Evolutionary conservation across 64 coral and sea anemone species (phyloP).

Genomic region (Dendronephthya gigantea): DNA sequence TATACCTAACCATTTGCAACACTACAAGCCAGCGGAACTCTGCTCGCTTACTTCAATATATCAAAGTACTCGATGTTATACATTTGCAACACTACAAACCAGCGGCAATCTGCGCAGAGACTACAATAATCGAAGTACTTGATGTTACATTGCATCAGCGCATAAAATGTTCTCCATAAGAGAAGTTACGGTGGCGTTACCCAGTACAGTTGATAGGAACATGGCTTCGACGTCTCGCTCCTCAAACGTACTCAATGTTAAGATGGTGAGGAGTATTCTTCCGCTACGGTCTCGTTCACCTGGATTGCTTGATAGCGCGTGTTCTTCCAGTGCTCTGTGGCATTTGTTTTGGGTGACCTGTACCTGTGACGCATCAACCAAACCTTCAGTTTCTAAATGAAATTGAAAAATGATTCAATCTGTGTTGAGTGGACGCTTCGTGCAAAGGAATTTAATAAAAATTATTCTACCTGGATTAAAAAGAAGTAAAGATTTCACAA

Average conservation of each 20-base stretch:
- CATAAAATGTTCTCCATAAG: conserved; percentile 9
- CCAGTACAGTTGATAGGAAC: neutral
- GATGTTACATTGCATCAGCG: conserved; percentile 12
- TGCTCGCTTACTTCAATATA: no score
- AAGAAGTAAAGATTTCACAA: conserved; percentile 71
- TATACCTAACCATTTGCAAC: no score
- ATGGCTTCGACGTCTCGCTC: neutral
- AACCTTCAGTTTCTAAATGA: neutral
- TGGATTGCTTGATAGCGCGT: neutral
- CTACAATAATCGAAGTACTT: neutral
- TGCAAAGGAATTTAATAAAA: no score
- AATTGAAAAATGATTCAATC: neutral
- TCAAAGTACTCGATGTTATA: no score
- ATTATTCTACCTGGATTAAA: conserved; percentile 80
- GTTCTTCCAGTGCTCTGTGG: conserved; percentile 13
- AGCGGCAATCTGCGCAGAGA: no score
- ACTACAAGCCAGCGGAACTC: no score
- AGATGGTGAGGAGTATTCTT: neutral
- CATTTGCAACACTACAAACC: neutral
- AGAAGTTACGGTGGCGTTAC: neutral
- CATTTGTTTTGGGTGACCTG: conserved; percentile 20
- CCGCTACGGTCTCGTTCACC: neutral
- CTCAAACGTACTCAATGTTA: conserved; percentile 11
- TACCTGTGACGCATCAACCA: neutral
- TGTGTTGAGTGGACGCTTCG: no score